A percentile compares a stretch with the other conserved stretches of the same genome.
These are phyloP conservation scores for Microplitis demolitor DNA, from an alignment of 1,140 invertebrate species.

Conservation along the genomic window DNA sequence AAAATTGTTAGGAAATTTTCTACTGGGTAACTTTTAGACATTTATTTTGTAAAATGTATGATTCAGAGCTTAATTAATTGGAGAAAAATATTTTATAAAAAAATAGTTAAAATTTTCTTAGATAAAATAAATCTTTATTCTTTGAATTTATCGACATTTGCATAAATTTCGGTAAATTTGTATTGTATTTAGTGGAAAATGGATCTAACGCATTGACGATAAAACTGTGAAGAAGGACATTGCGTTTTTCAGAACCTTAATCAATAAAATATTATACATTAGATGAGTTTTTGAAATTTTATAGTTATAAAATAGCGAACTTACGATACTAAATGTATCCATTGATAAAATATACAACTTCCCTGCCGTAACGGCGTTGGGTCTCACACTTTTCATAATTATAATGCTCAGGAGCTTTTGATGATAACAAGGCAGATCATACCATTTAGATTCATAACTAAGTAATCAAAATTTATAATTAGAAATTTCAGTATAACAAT, in stretches of 20 bases:
- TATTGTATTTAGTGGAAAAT: neutral
- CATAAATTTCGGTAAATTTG: no score
- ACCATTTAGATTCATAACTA: conserved; percentile 30
- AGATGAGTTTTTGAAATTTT: neutral
- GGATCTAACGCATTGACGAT: neutral
- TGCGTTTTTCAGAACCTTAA: neutral
- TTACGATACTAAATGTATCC: conserved; percentile 30
- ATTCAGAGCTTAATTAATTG: no score
- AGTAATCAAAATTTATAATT: neutral
- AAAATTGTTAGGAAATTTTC: no score
- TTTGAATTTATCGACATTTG: no score
- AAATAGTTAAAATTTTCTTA: no score
- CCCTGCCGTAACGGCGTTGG: conserved; percentile 28
- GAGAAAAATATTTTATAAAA: no score
- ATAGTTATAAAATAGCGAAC: neutral
- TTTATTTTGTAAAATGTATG: no score
- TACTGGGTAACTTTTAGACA: no score
- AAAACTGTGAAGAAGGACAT: neutral
- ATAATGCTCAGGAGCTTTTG: conserved; percentile 27
- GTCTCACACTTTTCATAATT: conserved; percentile 22
- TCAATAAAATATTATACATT: neutral
- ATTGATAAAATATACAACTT: conserved; percentile 27
- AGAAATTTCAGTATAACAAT: neutral
- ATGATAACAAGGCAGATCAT: conserved; percentile 18
- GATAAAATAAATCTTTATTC: no score